Evolutionary conservation across 2,888 invertebrate genomes (phyloP), one percentile per base, ranked within the genome.

Genomic region (Ennomos fuscantarius): DNA sequence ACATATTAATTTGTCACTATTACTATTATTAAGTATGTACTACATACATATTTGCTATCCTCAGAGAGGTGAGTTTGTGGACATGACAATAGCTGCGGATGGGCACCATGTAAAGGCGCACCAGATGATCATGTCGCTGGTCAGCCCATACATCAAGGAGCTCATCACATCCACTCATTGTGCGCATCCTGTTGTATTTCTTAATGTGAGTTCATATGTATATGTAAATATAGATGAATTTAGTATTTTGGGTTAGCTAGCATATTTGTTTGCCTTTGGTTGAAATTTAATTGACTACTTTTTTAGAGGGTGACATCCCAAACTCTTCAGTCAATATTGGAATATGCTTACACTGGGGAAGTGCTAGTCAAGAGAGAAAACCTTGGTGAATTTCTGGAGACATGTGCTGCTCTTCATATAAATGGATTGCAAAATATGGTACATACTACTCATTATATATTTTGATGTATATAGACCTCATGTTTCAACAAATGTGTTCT

Each of bases 31-130:
- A n/a, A n/a, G n/a, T n/a, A n/a, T n/a, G n/a, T n/a, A n/a, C n/a
- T n/a, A n/a, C n/a, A n/a, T n/a, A n/a, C n/a, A n/a, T 43, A 39
- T 8, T 11, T 8, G 33, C 32, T 6, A 39, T 45, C 0, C 10
- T 1, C 70, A 92, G 92, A 85, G 79, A 68, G 91, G 85, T 9
- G 87, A 91, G 60, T 89, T 92, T 70, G 92, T 92, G 34, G 92
- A 92, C 63, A 87, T 92, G 89, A 92, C 92, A 0, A 60, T 92
- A 35, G 92, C 91, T 2, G 91, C 91, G 1, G 91, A 92, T 37
- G 91, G 91, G 0, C 85, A 89, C 62, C 74, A 81, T 55, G 90
- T 92, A 2, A 92, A 89, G 65, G 92, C 89, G 1, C 92, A 92
- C 58, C 87, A 90, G 68, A 70, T 92, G 51, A 79, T 92, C 5